These are phyloP conservation scores for Dryoscopus gambensis DNA, from an alignment of 2,113 vertebrate species.

Conservation along the genomic window DNA sequence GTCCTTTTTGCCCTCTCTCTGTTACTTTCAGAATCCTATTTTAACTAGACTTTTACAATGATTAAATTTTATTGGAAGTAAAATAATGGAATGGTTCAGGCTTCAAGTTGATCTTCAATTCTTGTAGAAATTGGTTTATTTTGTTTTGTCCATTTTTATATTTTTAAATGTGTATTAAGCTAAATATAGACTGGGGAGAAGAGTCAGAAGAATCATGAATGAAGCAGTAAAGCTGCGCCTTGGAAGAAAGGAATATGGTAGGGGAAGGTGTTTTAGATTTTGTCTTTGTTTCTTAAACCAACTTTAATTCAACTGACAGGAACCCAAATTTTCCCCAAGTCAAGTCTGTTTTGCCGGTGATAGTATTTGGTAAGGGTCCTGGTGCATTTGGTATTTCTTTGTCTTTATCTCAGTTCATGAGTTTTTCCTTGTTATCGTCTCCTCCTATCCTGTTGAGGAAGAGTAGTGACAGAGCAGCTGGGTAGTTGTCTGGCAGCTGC, in stretches of 20 bases:
- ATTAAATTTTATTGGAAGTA: neutral
- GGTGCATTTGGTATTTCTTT: neutral
- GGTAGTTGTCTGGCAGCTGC: neutral
- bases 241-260: neutral
- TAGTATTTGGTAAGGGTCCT: neutral
- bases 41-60: neutral
- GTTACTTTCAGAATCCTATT: neutral
- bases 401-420: neutral
- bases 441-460: neutral
- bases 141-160: neutral
- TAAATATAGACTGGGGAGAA: neutral
- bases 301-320: neutral
- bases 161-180: neutral
- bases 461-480: neutral
- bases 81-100: neutral
- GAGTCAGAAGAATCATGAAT: neutral
- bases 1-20: neutral
- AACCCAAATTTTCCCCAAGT: neutral
- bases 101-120: neutral
- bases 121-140: neutral
- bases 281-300: neutral
- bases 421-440: neutral
- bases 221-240: neutral
- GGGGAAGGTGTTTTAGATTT: neutral
- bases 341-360: neutral